These are phyloP conservation scores for Percopsis transmontana DNA, from an alignment of 2,113 vertebrate genomes.

Conservation along the genomic window DNA sequence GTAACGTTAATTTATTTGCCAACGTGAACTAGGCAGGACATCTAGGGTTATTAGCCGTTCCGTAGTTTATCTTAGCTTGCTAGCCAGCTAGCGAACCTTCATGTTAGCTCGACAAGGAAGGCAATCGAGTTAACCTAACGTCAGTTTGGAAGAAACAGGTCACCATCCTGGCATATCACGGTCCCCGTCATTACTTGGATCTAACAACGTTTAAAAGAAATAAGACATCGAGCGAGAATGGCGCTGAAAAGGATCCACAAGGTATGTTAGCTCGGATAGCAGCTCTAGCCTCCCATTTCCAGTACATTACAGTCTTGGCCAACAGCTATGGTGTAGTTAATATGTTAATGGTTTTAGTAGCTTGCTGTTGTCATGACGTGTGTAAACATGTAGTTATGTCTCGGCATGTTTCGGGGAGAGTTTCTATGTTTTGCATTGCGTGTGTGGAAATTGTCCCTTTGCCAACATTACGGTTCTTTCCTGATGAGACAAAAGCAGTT, in stretches of 20 bases:
- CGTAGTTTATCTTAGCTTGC: constrained; percentile 50
- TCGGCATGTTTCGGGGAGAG: not conserved
- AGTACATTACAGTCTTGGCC: constrained; percentile 10
- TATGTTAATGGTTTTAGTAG: constrained; percentile 3
- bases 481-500: too few species aligned
- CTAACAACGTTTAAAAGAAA: constrained; percentile 2
- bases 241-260: constrained; percentile 80
- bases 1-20: not conserved
- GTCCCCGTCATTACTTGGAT: constrained; percentile 28
- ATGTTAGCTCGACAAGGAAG: constrained; percentile 51
- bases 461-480: too few species aligned
- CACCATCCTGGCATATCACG: constrained; percentile 42
- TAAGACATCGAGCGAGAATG: constrained; percentile 62
- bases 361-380: not conserved
- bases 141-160: constrained; percentile 8
- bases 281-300: constrained; percentile 52
- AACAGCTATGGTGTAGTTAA: constrained; percentile 15
- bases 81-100: constrained; percentile 34
- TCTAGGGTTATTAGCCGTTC: constrained; percentile 25
- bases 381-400: not conserved
- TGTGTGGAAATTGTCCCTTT: not conserved
- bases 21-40: constrained; percentile 7
- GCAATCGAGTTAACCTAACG: constrained; percentile 49
- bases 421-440: not conserved
- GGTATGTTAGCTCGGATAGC: constrained; percentile 55